Conservation (phyloP, 2,797 vertebrate species). For the Microhierax caerulescens region DNA sequence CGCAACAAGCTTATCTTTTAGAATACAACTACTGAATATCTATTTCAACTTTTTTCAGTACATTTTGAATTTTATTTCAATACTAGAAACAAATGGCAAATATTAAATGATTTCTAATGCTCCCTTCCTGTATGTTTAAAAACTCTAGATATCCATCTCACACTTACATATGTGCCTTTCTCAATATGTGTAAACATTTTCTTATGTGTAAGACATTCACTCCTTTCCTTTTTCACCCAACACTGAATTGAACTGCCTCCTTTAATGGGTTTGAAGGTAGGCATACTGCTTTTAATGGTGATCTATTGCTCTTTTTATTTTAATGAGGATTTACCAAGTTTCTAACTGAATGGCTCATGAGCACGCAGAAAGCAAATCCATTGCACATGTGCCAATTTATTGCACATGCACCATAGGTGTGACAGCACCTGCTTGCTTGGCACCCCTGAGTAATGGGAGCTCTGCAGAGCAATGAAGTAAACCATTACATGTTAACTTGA, state of each 20-base stretch:
- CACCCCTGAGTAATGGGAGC: not conserved
- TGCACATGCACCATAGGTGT: not conserved
- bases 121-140: not conserved
- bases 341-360: not conserved
- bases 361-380: not conserved
- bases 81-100: not conserved
- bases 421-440: not conserved
- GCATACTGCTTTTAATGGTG: not conserved
- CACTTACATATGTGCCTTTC: not conserved
- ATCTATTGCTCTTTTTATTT: not conserved
- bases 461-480: not conserved
- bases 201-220: not conserved
- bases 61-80: not conserved
- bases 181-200: not conserved
- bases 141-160: not conserved
- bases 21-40: not conserved
- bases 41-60: not conserved
- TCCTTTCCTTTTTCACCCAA: not conserved
- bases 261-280: not conserved
- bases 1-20: not conserved
- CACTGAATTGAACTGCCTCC: not conserved
- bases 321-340: not conserved
- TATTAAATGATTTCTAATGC: not conserved
- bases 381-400: fast-evolving
- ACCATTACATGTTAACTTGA: not conserved